Conservation (phyloP, 2,113 vertebrate genomes). For the Cyanistes caeruleus region DNA sequence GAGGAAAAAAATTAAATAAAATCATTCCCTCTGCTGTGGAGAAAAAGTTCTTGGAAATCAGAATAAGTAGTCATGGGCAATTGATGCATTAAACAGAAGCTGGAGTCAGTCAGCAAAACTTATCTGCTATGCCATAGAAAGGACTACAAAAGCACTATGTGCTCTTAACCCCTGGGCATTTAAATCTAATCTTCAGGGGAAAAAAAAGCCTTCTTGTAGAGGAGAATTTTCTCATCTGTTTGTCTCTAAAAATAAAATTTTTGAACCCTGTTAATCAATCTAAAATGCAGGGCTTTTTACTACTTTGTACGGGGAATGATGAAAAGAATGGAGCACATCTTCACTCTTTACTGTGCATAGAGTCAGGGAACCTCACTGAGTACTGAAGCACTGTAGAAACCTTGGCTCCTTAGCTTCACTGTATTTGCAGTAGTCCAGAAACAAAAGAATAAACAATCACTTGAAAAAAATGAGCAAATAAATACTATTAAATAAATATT, state of each 20-base stretch:
- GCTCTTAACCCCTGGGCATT: not conserved
- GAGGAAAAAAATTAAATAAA: not conserved
- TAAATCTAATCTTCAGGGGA: not conserved
- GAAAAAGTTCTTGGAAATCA: constrained; percentile 2
- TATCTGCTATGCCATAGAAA: not conserved
- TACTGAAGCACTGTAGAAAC: not conserved
- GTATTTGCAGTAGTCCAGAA: not conserved
- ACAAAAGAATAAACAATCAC: not conserved
- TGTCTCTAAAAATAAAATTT: not conserved
- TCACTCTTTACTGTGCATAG: not conserved
- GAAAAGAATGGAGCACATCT: not conserved
- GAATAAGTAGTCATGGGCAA: not conserved
- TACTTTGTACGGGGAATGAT: not conserved
- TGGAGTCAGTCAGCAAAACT: constrained; percentile 7
- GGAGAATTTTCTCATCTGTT: not conserved
- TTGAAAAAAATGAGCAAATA: constrained; percentile 23
- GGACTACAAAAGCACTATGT: not conserved
- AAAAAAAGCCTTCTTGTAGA: not conserved
- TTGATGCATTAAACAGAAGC: not conserved
- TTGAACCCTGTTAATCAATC: not conserved
- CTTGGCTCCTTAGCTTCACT: not conserved
- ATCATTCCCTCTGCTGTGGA: not conserved
- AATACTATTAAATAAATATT: not conserved
- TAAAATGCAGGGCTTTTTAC: not conserved
- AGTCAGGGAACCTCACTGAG: not conserved